Evolutionary conservation across 1,140 invertebrate species (phyloP).

Genomic region (Mactra quadrangularis): DNA sequence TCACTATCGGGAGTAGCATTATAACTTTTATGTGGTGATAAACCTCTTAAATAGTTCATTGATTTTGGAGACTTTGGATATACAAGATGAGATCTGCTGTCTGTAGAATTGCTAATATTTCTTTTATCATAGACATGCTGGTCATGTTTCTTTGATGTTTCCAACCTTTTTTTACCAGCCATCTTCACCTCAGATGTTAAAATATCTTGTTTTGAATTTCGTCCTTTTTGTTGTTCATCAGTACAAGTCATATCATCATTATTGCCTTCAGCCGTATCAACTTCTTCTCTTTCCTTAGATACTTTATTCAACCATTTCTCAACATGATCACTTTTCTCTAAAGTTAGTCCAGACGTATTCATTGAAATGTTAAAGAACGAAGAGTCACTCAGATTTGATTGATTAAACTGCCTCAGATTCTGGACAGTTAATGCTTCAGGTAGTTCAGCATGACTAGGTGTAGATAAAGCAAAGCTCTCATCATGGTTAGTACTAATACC

Average conservation of each 20-base stretch:
- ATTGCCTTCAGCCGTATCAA: background rate
- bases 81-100: too few species aligned
- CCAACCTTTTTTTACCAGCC: too few species aligned
- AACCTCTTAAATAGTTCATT: too few species aligned
- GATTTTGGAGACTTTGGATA: too few species aligned
- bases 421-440: background rate
- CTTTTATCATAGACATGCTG: too few species aligned
- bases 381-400: conserved; percentile 1
- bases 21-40: too few species aligned
- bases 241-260: too few species aligned
- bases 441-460: background rate
- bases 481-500: conserved; percentile 18
- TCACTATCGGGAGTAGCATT: background rate
- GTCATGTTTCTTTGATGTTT: too few species aligned
- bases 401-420: conserved; percentile 17
- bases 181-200: too few species aligned
- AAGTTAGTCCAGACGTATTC: background rate
- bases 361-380: conserved; percentile 10
- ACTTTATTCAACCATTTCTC: conserved; percentile 31
- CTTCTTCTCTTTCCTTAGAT: conserved; percentile 12
- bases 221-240: too few species aligned
- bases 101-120: too few species aligned
- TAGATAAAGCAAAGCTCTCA: conserved; percentile 15
- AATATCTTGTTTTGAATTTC: too few species aligned
- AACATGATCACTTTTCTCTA: background rate